Base-by-base conservation (phyloP, 2,888 invertebrate genomes). In the Piscicola geometra region DNA sequence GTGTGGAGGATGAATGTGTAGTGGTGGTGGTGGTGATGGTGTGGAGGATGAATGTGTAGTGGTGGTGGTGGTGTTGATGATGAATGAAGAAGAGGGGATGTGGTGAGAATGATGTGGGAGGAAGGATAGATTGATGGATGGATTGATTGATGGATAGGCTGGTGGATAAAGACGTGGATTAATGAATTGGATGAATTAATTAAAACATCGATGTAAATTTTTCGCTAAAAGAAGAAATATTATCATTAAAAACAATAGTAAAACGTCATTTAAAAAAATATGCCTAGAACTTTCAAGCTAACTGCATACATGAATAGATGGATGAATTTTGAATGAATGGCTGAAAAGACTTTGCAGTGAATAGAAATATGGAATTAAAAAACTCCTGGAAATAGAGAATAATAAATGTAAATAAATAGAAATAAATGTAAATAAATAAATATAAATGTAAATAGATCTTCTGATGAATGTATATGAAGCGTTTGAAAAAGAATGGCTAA, bases 241-340 rank as follows among this genome's bases (percentile, higher is more conserved):
- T n/a, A n/a, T n/a, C n/a, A n/a, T n/a, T n/a, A n/a, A n/a, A n/a
- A n/a, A n/a, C n/a, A n/a, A n/a, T n/a, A n/a, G n/a, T n/a, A n/a
- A n/a, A n/a, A n/a, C n/a, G n/a, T n/a, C n/a, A 15, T 50, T 18
- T 50, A 15, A 15, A 50, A 50, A 15, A 15, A 15, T 50, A 15
- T 18, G n/a, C 15, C 52, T 50, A 15, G 52, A 18, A 50, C 52
- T 50, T 15, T 18, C 18, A 15, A 18, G 15, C 52, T 50, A 50
- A 50, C 18, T 50, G 52, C 15, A 50, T 50, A 18, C 15, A 64
- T 12, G 64, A n/a, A 64, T 64, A n/a, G 64, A 64, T 64, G 64
- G 64, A 64, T 64, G 64, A n/a, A 64, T 64, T 41, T 5, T 9
- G 64, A 64, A 64, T 64, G 64, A 64, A 12, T 64, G 64, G 64